A percentile compares a stretch with the other conserved stretches of the same genome.
Evolutionary conservation across 2,888 invertebrate species (phyloP).

Genomic region (Pegoplata infirma): DNA sequence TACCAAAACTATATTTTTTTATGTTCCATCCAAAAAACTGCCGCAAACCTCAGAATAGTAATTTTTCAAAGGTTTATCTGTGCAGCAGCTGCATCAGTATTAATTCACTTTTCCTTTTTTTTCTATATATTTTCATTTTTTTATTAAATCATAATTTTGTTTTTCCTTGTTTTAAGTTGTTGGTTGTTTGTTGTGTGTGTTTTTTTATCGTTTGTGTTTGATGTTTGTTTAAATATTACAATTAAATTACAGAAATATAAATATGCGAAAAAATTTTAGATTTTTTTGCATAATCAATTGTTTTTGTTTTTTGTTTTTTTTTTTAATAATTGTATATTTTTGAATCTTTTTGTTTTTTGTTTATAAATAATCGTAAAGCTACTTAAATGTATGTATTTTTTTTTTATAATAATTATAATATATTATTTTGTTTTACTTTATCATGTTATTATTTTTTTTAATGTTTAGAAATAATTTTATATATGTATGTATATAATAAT

Average conservation of each 20-base stretch:
- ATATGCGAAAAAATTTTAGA: conserved; percentile 58
- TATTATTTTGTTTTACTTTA: conserved; percentile 41
- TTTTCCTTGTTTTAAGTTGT: conserved; percentile 39
- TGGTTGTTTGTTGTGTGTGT: conserved; percentile 11
- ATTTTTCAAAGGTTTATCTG: too few species aligned
- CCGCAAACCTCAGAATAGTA: too few species aligned
- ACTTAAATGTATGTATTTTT: conserved; percentile 64
- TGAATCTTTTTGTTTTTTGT: conserved; percentile 62
- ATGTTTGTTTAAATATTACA: conserved; percentile 45
- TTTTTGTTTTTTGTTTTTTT: too few species aligned
- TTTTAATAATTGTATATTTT: conserved; percentile 64
- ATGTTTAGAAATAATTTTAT: conserved; percentile 53
- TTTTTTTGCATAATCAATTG: conserved; percentile 57
- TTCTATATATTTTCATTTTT: conserved; percentile 37
- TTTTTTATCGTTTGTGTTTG: conserved; percentile 8
- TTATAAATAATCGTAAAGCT: conserved; percentile 68
- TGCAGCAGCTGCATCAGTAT: too few species aligned
- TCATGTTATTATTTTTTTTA: conserved; percentile 56
- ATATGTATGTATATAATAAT: conserved; percentile 61
- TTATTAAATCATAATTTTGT: conserved; percentile 44
- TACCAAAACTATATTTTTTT: too few species aligned
- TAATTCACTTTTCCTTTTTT: too few species aligned
- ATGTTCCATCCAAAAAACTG: too few species aligned
- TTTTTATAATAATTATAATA: conserved; percentile 58
- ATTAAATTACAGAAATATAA: conserved; percentile 62